Base-by-base conservation (phyloP, 1,140 invertebrate genomes). In the Physella acuta region DNA sequence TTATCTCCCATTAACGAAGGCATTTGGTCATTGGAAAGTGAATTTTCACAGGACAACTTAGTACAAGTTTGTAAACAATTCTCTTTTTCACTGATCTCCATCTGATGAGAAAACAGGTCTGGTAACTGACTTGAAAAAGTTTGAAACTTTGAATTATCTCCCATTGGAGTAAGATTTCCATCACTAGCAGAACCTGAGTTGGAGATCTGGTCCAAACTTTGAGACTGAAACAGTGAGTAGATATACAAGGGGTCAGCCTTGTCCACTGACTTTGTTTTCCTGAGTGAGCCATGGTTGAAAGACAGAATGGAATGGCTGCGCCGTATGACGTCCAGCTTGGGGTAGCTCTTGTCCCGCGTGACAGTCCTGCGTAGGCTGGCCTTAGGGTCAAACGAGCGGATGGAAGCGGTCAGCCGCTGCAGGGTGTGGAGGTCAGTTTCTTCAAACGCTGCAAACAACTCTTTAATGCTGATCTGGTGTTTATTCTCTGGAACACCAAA, bases 391-490 rank as follows among this genome's bases (percentile, higher is more conserved):
- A 78, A 76, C 2, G 63, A 63, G 26, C 73, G 68, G 33, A 79
- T 76, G n/a, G 75, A 71, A 36, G 64, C 39, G 31, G 70, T 68
- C 11, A 79, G 58, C 11, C 51, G 55, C 17, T 75, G 59, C 37
- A 79, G 62, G 17, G 59, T 73, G 24, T 74, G 39, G 51, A 74
- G 67, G 70, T 78, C 74, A 14, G 65, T 71, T 17, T 75, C 72
- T 58, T 79, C 78, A 70, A 78, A 77, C 14, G 78, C 76, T 53
- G 75, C 66, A 65, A 78, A 76, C 28, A 79, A 64, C 14, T 76
- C 72, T 55, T 72, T 63, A 20, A 77, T 72, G n/a, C 53, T 68
- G 14, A 68, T 53, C n/a, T 26, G 44, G 28, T 36, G 28, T 33
- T 33, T 34, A 24, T 36, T 66, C 30, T 33, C 64, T 65, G 49